Evolutionary conservation across 2,797 vertebrate genomes (phyloP).

Genomic region (Lagocephalus sceleratus): DNA sequence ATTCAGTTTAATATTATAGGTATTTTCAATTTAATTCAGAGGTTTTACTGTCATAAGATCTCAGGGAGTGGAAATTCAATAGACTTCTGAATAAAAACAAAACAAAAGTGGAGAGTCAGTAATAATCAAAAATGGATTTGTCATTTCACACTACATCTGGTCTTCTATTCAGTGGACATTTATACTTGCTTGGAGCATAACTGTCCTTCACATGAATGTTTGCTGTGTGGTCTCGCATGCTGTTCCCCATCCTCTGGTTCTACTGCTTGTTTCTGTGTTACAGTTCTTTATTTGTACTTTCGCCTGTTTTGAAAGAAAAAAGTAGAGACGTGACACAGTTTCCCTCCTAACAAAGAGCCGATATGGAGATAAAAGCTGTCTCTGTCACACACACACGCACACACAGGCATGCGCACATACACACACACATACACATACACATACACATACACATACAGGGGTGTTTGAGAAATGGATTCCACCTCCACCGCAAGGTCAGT

Average conservation of each 20-base stretch:
- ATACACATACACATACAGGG: too few species aligned
- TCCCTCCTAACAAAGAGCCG: constrained; percentile 2
- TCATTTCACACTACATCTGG: not conserved
- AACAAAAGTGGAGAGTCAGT: too few species aligned
- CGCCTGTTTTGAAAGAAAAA: constrained; percentile 41
- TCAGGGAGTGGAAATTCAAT: too few species aligned
- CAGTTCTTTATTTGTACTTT: constrained; percentile 58
- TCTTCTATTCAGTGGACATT: not conserved
- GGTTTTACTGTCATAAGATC: too few species aligned
- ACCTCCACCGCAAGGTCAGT: constrained; percentile 21
- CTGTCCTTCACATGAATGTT: not conserved
- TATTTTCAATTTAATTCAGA: too few species aligned
- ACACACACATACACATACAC: too few species aligned
- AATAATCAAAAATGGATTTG: too few species aligned
- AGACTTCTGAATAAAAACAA: too few species aligned
- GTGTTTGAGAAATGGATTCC: constrained; percentile 13
- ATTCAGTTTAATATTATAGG: too few species aligned
- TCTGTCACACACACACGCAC: not conserved
- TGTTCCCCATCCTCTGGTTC: constrained; percentile 2
- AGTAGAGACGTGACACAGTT: constrained; percentile 39
- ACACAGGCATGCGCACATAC: too few species aligned
- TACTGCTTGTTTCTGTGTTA: constrained; percentile 20
- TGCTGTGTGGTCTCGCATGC: constrained; percentile 11
- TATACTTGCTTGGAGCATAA: not conserved
- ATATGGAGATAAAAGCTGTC: not conserved